Evolutionary conservation across 2,888 invertebrate species (phyloP), one percentile per base, ranked within the genome.

Genomic region (Chrysolina oricalcia): DNA sequence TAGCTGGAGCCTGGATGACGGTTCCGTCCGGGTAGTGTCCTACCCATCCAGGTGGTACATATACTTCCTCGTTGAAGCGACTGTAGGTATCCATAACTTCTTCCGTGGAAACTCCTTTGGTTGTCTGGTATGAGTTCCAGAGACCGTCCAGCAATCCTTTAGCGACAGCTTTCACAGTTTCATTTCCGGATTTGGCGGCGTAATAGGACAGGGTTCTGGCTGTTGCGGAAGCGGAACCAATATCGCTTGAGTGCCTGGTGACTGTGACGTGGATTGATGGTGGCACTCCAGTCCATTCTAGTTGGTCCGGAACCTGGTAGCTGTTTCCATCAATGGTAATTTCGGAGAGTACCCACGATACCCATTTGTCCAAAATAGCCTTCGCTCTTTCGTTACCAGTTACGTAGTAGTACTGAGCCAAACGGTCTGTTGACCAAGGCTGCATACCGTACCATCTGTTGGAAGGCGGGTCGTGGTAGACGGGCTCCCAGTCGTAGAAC

Each of bases 361-460:
- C 81, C 83, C 83, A 83, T 78, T 82, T 82, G 17, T 80, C 77
- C 69, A 83, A 71, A 62, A 82, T 72, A 17, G 73, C 35, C 67
- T 81, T 77, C 10, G 79, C 82, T 15, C 40, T 78, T 17, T 71
- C 67, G 53, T 83, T 80, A 17, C 81, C 81, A 63, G 80, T 79
- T 11, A 78, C 80, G 72, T 82, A 82, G 71, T 83, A 83, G 74
- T 82, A 82, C 71, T 83, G 83, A n/a, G 83, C 82, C 17, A 83
- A 72, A 71, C 83, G 77, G 46, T 83, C 83, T 48, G 76, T 69
- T 10, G 83, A 83, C 83, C 83, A 83, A 27, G 83, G 67, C 74
- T 82, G 83, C 83, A 83, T 83, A 77, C 83, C 83, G 67, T 74
- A 83, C 83, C 83, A 83, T 80, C 82, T 82, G 81, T 83, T 83